A percentile compares a stretch with the other conserved stretches of the same genome.
Evolutionary conservation across 2,888 invertebrate species (phyloP).

Genomic region (Caenorhabditis parvicauda): DNA sequence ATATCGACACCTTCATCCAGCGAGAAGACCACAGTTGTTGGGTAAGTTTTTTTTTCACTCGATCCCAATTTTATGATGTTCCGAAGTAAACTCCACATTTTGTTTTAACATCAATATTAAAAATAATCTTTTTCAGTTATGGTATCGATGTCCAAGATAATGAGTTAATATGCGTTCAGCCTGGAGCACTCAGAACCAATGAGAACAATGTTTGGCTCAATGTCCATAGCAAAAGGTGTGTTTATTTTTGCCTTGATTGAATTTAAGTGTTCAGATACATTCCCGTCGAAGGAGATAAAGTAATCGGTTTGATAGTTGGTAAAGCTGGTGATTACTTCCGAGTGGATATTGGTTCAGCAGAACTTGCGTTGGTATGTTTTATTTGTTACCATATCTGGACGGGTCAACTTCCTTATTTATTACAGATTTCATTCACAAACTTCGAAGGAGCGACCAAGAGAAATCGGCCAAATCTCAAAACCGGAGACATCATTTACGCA

Average conservation of each 20-base stretch:
- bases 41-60: not conserved
- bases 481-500: constrained; percentile 58
- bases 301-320: constrained; percentile 52
- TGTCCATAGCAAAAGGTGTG: constrained; percentile 39
- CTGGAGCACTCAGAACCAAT: constrained; percentile 25
- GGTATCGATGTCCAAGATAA: constrained; percentile 35
- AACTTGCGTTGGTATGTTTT: constrained; percentile 41
- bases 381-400: not conserved
- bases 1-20: constrained; percentile 22
- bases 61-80: not conserved
- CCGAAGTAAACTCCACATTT: too few species aligned
- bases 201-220: constrained; percentile 40
- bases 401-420: not conserved
- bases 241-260: not conserved
- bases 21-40: constrained; percentile 15
- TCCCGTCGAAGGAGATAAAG: constrained; percentile 54
- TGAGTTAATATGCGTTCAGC: constrained; percentile 24
- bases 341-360: constrained; percentile 56
- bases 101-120: not conserved
- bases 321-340: constrained; percentile 55
- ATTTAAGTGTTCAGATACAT: constrained; percentile 44
- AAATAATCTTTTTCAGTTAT: constrained; percentile 19
- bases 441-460: constrained; percentile 61
- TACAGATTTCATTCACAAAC: constrained; percentile 24
- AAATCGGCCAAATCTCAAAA: constrained; percentile 56